These are phyloP conservation scores for Parnassius orleans DNA, from an alignment of 2,888 invertebrate species.

Conservation along the genomic window DNA sequence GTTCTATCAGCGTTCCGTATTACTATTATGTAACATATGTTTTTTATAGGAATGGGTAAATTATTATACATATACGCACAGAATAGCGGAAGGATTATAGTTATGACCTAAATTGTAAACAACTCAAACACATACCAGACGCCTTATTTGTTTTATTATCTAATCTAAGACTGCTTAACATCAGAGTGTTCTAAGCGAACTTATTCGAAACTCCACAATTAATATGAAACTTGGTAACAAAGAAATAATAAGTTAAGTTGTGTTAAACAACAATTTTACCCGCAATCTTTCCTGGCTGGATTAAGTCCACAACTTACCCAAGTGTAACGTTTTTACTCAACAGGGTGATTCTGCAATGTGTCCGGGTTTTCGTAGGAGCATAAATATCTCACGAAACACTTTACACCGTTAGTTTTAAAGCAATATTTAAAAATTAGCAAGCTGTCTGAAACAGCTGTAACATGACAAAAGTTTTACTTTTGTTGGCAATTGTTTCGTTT, in stretches of 20 bases:
- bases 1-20: too few relatives aligned
- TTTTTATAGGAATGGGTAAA: too few relatives aligned
- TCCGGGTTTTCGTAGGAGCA: neutral
- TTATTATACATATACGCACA: too few relatives aligned
- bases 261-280: slow-evolving; percentile 41
- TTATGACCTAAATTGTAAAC: too few relatives aligned
- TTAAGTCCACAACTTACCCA: slow-evolving; percentile 41
- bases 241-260: slow-evolving; percentile 47
- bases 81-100: too few relatives aligned
- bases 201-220: slow-evolving; percentile 26
- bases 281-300: slow-evolving; percentile 29
- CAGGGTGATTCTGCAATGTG: slow-evolving; percentile 20
- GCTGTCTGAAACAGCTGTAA: neutral
- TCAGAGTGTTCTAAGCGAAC: slow-evolving; percentile 8
- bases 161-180: slow-evolving; percentile 9
- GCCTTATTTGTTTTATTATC: too few relatives aligned
- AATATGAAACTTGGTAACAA: slow-evolving; percentile 39
- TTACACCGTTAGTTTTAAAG: too few relatives aligned
- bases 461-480: slow-evolving; percentile 3
- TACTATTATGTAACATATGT: too few relatives aligned
- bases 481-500: neutral
- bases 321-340: slow-evolving; percentile 20
- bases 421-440: slow-evolving; percentile 7
- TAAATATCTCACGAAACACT: too few relatives aligned
- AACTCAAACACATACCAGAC: too few relatives aligned